Percentiles rank a stretch among this genome's conserved stretches.
phyloP scores from a whole-genome alignment of 23 tunicate genomes.

The Clavelina lepadiformis region DNA sequence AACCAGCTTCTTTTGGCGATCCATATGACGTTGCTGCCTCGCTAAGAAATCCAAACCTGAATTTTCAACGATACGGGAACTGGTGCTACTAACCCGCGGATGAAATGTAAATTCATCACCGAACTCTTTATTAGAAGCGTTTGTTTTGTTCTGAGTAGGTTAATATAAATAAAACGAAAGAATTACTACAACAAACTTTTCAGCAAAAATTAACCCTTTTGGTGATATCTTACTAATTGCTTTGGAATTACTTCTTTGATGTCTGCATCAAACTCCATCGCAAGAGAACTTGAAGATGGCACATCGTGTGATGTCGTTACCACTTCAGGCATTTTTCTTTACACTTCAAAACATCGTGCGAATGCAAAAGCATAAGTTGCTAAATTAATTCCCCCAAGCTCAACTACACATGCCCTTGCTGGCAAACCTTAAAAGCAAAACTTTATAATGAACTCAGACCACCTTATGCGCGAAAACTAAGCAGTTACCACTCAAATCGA shows the following conservation, averaged over 20 bases:
- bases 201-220: no score
- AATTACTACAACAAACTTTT: no score
- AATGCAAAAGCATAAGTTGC: not conserved
- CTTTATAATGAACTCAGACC: not conserved
- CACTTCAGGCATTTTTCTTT: constrained; percentile 31
- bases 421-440: not conserved
- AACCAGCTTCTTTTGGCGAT: constrained; percentile 60
- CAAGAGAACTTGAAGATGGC: constrained; percentile 6
- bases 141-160: no score
- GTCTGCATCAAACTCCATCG: constrained; percentile 6
- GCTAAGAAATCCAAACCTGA: constrained; percentile 71
- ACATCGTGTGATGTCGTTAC: not conserved
- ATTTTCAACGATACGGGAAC: constrained; percentile 62
- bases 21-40: constrained; percentile 77
- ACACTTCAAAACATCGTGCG: constrained; percentile 2
- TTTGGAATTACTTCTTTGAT: no score
- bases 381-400: not conserved
- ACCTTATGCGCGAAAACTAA: no score
- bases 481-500: no score
- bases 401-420: constrained; percentile 1
- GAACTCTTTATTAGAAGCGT: no score
- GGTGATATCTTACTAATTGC: no score
- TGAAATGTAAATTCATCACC: constrained; percentile 77
- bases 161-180: no score
- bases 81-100: constrained; percentile 84